Base-by-base conservation (phyloP, 2,113 vertebrate species). In the Daubentonia madagascariensis region DNA sequence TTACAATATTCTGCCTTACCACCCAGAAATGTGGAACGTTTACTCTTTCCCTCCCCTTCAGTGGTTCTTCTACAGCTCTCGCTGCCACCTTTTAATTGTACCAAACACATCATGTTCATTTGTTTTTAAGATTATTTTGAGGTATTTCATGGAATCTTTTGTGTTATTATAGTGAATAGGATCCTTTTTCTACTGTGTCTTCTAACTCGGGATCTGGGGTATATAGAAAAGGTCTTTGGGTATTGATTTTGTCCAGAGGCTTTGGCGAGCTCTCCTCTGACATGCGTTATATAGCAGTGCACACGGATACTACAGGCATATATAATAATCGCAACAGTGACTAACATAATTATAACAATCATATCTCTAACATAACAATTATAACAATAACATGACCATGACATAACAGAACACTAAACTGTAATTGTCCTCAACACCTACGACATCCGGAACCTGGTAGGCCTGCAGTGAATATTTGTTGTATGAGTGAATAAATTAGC, bases 251-350 rank as follows among this genome's bases (percentile, higher is more conserved):
- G 13, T 63, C 32, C 23, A 32, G 5, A 8, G 1, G 3, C 13
- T 63, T 63, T n/a, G 43, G 63, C 48, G 86, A 72, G 12, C 63
- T 52, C 4, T 50, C 25, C 25, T 75, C 50, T 61, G 20, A 37
- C 1, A 0, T 11, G 37, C 6, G 35, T 13, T 1, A 1, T 30
- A 45, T 28, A 0, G 2, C 3, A 2, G 5, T 12, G 8, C 1
- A 18, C 40, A 25, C 17, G 6, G 8, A 11, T 50, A 2, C 43
- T 2, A 30, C 0, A 2, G 35, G 40, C 8, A 1, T 18, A 1
- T 18, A 40, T 5, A 9, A 20, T 30, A 11, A 13, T 22, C 25
- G 14, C 22, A 37, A 20, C 13, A 16, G 20, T 6, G 67, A 28
- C 65, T 40, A 52, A 40, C 14, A 22, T 17, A 43, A 59, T 54